Evolutionary conservation across 2,888 invertebrate genomes (phyloP).

Genomic region (Dynastes grantii): DNA sequence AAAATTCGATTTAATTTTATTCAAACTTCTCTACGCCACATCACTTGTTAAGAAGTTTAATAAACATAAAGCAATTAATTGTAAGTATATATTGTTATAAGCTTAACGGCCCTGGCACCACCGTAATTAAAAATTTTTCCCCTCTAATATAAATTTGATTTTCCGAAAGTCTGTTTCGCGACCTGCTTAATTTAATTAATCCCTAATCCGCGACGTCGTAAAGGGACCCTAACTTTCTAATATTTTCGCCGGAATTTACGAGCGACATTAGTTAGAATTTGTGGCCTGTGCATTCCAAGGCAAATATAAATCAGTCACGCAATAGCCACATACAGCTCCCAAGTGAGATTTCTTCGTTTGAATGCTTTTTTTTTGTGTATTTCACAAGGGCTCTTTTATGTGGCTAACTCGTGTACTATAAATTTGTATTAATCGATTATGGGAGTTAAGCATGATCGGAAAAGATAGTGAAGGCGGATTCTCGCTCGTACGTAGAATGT

Average conservation of each 20-base stretch:
- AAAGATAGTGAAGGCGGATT: too few species aligned
- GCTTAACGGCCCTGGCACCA: background rate
- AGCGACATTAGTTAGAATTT: slow-evolving; percentile 27
- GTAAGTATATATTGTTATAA: background rate
- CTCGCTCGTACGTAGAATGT: too few species aligned
- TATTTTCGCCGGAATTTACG: slow-evolving; percentile 26
- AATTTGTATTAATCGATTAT: background rate
- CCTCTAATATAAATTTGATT: background rate
- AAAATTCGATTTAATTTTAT: background rate
- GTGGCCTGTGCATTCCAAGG: background rate
- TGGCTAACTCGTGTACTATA: background rate
- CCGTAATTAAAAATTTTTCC: background rate
- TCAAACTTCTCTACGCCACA: background rate
- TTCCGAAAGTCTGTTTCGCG: background rate
- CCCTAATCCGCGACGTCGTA: background rate
- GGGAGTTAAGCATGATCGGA: background rate
- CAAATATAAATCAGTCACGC: slow-evolving; percentile 36
- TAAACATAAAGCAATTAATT: background rate
- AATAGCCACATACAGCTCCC: slow-evolving; percentile 10
- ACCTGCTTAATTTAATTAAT: slow-evolving; percentile 1
- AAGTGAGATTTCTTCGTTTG: slow-evolving; percentile 20
- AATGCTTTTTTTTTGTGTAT: background rate
- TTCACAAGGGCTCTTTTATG: background rate
- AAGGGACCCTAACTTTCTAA: slow-evolving; percentile 6
- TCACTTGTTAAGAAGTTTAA: background rate